phyloP scores from a whole-genome alignment of 2,113 vertebrate genomes.

The Recurvirostra avosetta region DNA sequence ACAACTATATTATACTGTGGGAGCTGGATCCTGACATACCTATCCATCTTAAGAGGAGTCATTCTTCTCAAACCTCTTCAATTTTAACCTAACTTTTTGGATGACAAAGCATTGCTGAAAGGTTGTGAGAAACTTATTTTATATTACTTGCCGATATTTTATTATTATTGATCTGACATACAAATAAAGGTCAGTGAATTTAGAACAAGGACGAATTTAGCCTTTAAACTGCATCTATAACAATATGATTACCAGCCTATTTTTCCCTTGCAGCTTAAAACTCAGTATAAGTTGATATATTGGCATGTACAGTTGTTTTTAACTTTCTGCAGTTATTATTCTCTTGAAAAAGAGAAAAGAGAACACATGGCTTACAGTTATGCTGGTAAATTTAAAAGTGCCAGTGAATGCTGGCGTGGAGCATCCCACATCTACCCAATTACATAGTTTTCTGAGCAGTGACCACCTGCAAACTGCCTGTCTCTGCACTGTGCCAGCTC shows the following conservation, averaged over 20 bases:
- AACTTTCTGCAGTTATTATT: neutral
- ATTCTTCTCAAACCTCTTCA: neutral
- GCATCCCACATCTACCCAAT: neutral
- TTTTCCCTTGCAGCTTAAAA: neutral
- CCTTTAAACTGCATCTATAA: neutral
- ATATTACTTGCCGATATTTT: neutral
- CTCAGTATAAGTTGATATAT: neutral
- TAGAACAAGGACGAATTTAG: neutral
- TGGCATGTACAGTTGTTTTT: neutral
- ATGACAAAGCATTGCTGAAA: slow-evolving; percentile 4
- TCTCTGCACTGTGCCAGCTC: neutral
- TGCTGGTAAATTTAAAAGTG: neutral
- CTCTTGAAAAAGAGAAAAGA: neutral
- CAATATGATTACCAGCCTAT: neutral
- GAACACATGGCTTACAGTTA: neutral
- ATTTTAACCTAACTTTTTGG: neutral
- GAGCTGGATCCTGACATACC: neutral
- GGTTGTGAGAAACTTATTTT: neutral
- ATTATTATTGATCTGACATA: slow-evolving; percentile 40
- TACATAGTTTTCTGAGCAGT: neutral
- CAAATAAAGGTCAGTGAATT: slow-evolving; percentile 40
- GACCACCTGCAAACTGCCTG: neutral
- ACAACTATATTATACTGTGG: neutral
- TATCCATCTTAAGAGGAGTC: neutral
- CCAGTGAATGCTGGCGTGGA: neutral